Evolutionary conservation across 2,797 vertebrate genomes (phyloP).

Genomic region (Platyrinchus mystaceus): DNA sequence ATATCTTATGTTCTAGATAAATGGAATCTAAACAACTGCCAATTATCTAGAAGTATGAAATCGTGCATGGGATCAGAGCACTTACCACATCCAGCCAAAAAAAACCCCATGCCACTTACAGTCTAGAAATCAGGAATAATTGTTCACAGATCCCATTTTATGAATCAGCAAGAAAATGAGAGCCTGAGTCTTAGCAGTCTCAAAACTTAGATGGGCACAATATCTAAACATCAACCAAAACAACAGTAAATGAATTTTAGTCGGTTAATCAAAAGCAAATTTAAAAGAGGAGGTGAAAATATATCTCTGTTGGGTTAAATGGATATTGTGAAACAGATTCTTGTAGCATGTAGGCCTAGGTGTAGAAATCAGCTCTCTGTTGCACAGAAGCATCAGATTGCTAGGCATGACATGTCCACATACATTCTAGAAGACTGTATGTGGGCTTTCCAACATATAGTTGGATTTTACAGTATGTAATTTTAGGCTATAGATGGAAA

Average conservation of each 20-base stretch:
- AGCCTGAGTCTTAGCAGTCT: neutral
- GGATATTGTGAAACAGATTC: neutral
- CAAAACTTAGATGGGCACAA: neutral
- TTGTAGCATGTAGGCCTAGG: neutral
- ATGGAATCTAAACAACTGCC: neutral
- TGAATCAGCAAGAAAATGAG: neutral
- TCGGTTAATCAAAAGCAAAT: neutral
- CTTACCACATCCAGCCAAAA: neutral
- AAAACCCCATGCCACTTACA: neutral
- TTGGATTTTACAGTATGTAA: neutral
- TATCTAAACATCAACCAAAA: neutral
- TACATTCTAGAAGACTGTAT: neutral
- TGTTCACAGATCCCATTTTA: neutral
- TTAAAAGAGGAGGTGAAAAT: neutral
- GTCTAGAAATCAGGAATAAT: neutral
- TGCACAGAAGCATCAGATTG: neutral
- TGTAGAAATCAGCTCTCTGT: neutral
- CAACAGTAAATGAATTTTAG: neutral
- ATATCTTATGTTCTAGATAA: neutral
- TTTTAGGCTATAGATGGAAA: neutral
- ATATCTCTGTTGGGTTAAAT: neutral
- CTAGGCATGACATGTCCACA: neutral
- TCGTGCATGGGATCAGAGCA: neutral
- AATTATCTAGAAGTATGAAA: neutral
- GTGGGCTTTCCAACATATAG: neutral